These are phyloP conservation scores for Erpobdella octoculata DNA, from an alignment of 2,888 invertebrate genomes.

Conservation along the genomic window DNA sequence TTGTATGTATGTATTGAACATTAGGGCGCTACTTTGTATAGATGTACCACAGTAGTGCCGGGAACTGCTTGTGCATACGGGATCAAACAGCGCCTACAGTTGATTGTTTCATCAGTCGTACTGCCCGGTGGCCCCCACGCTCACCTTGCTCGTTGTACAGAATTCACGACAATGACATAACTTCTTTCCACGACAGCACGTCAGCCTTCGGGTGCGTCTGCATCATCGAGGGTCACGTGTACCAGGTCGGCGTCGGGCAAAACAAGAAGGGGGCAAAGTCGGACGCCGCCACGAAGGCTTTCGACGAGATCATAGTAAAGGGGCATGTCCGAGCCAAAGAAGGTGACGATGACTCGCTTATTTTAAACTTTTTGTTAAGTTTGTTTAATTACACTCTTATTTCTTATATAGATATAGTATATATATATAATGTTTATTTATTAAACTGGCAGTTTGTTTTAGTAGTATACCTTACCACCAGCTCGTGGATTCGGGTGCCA, in stretches of 20 bases:
- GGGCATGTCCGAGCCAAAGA: neutral
- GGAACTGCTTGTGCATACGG: too few species aligned
- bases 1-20: too few species aligned
- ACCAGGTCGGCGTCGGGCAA: conserved; percentile 40
- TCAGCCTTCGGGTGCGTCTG: conserved; percentile 44
- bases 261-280: conserved; percentile 50
- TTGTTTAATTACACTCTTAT: neutral
- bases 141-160: too few species aligned
- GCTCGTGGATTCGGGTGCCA: too few species aligned
- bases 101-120: too few species aligned
- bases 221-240: conserved; percentile 39
- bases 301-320: conserved; percentile 32
- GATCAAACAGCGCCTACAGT: too few species aligned
- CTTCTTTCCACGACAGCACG: too few species aligned
- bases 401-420: neutral
- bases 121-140: too few species aligned
- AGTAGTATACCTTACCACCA: neutral
- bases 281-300: conserved; percentile 43
- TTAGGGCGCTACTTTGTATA: too few species aligned
- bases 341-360: neutral
- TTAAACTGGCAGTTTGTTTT: neutral
- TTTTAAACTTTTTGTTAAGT: too few species aligned
- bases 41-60: too few species aligned
- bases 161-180: too few species aligned
- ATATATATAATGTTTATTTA: neutral